Evolutionary conservation across 2,797 vertebrate species (phyloP).

Genomic region (Notoglanidium macrostoma): DNA sequence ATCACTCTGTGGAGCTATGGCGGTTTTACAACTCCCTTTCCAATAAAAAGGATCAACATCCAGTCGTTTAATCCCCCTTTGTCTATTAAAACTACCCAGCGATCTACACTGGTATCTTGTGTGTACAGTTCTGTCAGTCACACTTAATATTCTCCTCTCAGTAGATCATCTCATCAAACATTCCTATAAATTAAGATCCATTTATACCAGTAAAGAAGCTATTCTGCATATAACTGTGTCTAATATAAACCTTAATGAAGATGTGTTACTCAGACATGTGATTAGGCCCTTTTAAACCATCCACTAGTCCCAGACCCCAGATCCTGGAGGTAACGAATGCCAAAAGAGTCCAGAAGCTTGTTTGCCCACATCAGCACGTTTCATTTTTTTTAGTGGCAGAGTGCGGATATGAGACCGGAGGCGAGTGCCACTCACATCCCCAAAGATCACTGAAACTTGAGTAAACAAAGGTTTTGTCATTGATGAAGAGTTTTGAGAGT

Average conservation of each 20-base stretch:
- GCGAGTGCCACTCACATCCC: constrained; percentile 38
- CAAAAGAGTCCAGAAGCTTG: constrained; percentile 22
- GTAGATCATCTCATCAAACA: background rate
- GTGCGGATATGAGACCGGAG: background rate
- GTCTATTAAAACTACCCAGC: background rate
- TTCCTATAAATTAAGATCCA: background rate
- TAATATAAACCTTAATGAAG: background rate
- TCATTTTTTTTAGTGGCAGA: constrained; percentile 44
- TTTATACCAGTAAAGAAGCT: background rate
- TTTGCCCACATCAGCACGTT: constrained; percentile 45
- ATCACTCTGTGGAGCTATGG: background rate
- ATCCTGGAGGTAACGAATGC: constrained; percentile 12
- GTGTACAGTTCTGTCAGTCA: background rate
- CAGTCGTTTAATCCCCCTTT: background rate
- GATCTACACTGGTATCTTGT: background rate
- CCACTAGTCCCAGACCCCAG: background rate
- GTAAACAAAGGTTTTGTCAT: constrained; percentile 27
- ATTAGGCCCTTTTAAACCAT: background rate
- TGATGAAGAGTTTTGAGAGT: background rate
- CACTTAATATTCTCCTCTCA: background rate
- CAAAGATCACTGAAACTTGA: constrained; percentile 37
- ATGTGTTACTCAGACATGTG: background rate
- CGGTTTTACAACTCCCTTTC: background rate
- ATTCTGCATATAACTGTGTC: background rate
- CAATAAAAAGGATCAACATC: background rate